phyloP scores from a whole-genome alignment of 2,888 invertebrate genomes.

The Tricholauxania praeusta region DNA sequence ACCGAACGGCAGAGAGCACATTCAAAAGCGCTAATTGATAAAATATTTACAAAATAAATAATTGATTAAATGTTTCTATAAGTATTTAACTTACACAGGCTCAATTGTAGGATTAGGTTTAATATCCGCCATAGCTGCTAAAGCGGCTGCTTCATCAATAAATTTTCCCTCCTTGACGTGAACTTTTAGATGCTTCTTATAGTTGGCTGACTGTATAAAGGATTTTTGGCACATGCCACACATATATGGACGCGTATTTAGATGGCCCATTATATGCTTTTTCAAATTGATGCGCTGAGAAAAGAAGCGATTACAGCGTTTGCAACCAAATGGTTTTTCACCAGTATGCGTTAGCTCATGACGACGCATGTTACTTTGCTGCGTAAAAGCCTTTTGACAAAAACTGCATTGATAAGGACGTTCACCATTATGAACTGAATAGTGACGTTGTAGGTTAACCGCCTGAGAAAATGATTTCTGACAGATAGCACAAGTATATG shows the following conservation, averaged over 20 bases:
- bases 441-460: constrained; percentile 64
- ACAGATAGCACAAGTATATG: constrained; percentile 63
- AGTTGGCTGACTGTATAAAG: constrained; percentile 65
- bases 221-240: constrained; percentile 65
- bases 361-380: constrained; percentile 66
- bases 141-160: constrained; percentile 56
- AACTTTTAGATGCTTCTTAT: constrained; percentile 63
- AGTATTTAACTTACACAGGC: constrained; percentile 55
- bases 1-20: constrained; percentile 64
- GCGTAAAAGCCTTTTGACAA: constrained; percentile 66
- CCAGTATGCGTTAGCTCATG: constrained; percentile 67
- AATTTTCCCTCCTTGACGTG: constrained; percentile 61
- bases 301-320: constrained; percentile 65
- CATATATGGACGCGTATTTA: constrained; percentile 64
- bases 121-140: constrained; percentile 57
- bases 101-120: constrained; percentile 56
- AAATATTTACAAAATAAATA: constrained; percentile 5
- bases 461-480: constrained; percentile 66
- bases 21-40: constrained; percentile 58
- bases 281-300: constrained; percentile 67
- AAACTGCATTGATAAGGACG: constrained; percentile 64
- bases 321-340: constrained; percentile 67
- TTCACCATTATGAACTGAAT: constrained; percentile 66
- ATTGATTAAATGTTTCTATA: not conserved
- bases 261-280: constrained; percentile 66